Conservation (phyloP, 53 echinoderm and acorn worm species). For the Actinopyga echinites region DNA sequence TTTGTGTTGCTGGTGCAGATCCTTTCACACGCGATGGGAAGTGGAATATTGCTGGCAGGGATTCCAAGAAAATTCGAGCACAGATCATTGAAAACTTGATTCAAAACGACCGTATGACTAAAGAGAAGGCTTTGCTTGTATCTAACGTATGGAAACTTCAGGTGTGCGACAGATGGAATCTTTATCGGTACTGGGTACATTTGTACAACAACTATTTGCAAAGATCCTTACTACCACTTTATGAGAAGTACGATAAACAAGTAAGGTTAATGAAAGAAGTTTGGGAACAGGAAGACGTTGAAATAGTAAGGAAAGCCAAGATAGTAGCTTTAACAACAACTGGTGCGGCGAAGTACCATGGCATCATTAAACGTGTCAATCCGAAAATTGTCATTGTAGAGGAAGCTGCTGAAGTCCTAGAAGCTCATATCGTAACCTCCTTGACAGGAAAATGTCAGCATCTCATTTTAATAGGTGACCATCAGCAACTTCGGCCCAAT, state of each 20-base stretch:
- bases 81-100: slow-evolving; percentile 54
- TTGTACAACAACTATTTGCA: slow-evolving; percentile 41
- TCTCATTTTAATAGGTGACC: slow-evolving; percentile 83
- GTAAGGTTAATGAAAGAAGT: slow-evolving; percentile 56
- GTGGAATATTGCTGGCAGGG: slow-evolving; percentile 51
- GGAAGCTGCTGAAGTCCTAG: slow-evolving; percentile 83
- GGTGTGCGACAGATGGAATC: slow-evolving; percentile 62
- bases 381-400: slow-evolving; percentile 74
- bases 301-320: slow-evolving; percentile 46
- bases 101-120: slow-evolving; percentile 57
- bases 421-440: slow-evolving; percentile 68
- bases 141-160: slow-evolving; percentile 65
- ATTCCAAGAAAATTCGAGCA: background rate
- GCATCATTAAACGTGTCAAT: slow-evolving; percentile 67
- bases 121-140: slow-evolving; percentile 40
- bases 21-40: background rate
- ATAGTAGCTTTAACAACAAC: slow-evolving; percentile 88
- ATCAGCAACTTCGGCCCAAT: slow-evolving; percentile 74
- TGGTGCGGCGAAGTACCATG: slow-evolving; percentile 67
- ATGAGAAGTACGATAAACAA: slow-evolving; percentile 58
- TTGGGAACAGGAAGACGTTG: slow-evolving; percentile 65
- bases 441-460: slow-evolving; percentile 65
- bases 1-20: background rate
- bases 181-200: slow-evolving; percentile 82
- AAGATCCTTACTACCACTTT: slow-evolving; percentile 29